Evolutionary conservation across 2,888 invertebrate species (phyloP).

Genomic region (Cerastis leucographa): DNA sequence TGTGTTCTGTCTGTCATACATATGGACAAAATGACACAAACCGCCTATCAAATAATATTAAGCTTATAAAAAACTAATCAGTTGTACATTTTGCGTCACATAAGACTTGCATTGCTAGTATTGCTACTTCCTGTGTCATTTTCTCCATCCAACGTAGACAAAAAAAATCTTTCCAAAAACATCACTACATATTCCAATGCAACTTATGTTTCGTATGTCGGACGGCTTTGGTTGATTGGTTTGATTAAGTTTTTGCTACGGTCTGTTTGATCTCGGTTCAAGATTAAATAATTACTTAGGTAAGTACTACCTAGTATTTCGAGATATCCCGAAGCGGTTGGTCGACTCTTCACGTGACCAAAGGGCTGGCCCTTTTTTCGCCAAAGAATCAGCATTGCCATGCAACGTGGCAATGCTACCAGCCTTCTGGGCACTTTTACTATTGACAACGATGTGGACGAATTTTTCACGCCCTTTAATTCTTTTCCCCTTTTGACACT

Average conservation of each 20-base stretch:
- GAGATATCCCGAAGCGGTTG: no score
- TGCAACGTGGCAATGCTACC: no score
- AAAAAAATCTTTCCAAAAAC: not conserved
- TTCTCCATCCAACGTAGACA: not conserved
- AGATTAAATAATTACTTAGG: not conserved
- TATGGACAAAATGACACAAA: not conserved
- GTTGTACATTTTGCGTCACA: not conserved
- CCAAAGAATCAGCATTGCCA: no score
- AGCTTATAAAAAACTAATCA: not conserved
- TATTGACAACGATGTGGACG: no score
- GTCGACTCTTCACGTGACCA: no score
- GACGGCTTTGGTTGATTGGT: not conserved
- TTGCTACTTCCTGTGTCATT: not conserved
- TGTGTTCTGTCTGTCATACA: not conserved
- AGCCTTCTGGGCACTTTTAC: no score
- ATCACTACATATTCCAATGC: not conserved
- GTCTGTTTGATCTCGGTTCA: not conserved
- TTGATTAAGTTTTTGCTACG: not conserved
- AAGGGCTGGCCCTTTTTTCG: no score
- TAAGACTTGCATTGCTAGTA: not conserved
- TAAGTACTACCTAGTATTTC: no score
- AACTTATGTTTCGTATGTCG: not conserved
- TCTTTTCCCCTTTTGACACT: no score
- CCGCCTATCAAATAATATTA: not conserved
- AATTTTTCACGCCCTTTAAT: no score